Percentiles rank a stretch among this genome's conserved stretches.
phyloP scores from a whole-genome alignment of 2,888 invertebrate genomes.

The Hipparchia sbordonii region DNA sequence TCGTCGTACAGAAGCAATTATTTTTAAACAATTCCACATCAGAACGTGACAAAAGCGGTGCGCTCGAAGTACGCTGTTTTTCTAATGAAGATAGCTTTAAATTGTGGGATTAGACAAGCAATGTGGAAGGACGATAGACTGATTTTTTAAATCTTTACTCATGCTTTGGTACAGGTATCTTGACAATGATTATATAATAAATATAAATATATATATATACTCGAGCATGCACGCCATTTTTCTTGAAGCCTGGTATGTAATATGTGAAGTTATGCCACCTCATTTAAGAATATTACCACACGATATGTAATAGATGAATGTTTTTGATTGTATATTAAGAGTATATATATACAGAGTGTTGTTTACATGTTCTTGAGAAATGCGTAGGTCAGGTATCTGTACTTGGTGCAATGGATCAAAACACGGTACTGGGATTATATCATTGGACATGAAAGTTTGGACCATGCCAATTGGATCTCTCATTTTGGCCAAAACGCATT shows the following conservation, averaged over 20 bases:
- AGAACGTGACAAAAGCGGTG: conserved; percentile 46
- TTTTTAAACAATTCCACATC: too few species aligned
- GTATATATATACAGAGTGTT: conserved; percentile 29
- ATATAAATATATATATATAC: conserved; percentile 46
- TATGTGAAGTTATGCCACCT: conserved; percentile 23
- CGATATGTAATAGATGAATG: conserved; percentile 28
- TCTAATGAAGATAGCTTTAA: conserved; percentile 76
- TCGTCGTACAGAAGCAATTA: too few species aligned
- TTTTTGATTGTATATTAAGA: conserved; percentile 34
- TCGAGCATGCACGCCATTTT: conserved; percentile 32
- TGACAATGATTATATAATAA: conserved; percentile 63
- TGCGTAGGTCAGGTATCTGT: conserved; percentile 62
- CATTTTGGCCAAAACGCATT: conserved; percentile 80
- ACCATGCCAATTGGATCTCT: conserved; percentile 73
- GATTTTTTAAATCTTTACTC: conserved; percentile 74
- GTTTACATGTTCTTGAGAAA: conserved; percentile 31
- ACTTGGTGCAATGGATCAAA: conserved; percentile 59
- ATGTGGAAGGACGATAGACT: conserved; percentile 73
- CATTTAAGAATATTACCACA: conserved; percentile 21
- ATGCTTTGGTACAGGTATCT: conserved; percentile 76
- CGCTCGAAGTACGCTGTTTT: conserved; percentile 57
- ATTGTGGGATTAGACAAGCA: conserved; percentile 68
- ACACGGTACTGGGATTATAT: conserved; percentile 58
- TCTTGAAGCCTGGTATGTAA: conserved; percentile 16
- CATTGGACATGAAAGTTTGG: conserved; percentile 52